Evolutionary conservation across 1,140 invertebrate genomes (phyloP).

Genomic region (Hermetia illucens): DNA sequence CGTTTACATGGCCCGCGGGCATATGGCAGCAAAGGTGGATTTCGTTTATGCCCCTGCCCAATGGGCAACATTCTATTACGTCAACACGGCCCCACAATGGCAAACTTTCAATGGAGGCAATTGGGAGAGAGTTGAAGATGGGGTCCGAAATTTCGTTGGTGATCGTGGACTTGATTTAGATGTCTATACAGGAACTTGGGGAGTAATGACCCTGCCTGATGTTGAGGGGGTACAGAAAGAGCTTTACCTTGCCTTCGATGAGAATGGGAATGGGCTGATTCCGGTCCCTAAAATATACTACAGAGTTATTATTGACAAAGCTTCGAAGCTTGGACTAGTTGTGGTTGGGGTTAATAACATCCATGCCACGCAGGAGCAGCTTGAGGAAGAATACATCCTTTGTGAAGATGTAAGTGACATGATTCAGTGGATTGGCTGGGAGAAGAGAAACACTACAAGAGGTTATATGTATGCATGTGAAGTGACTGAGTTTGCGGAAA

Average conservation of each 20-base stretch:
- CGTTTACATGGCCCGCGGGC: constrained; percentile 36
- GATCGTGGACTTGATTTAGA: background rate
- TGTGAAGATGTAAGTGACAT: constrained; percentile 1
- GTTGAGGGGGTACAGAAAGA: constrained; percentile 14
- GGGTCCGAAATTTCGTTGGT: background rate
- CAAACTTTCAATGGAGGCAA: constrained; percentile 42
- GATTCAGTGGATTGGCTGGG: background rate
- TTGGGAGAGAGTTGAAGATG: constrained; percentile 36
- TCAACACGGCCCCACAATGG: constrained; percentile 45
- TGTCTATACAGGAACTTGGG: constrained; percentile 31
- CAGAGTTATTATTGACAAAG: constrained; percentile 18
- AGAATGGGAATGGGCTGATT: constrained; percentile 21
- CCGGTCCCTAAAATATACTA: constrained; percentile 33
- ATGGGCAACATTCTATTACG: constrained; percentile 39
- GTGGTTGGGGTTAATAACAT: constrained; percentile 1
- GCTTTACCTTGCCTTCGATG: constrained; percentile 27
- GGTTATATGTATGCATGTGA: constrained; percentile 3
- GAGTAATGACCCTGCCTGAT: constrained; percentile 27
- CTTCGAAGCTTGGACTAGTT: background rate
- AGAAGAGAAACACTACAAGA: background rate
- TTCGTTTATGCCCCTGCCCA: constrained; percentile 30
- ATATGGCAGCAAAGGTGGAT: constrained; percentile 37
- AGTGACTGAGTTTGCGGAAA: background rate
- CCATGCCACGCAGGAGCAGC: background rate
- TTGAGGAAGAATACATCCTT: background rate